Evolutionary conservation across 2,888 invertebrate genomes (phyloP).

Genomic region (Melanargia galathea): DNA sequence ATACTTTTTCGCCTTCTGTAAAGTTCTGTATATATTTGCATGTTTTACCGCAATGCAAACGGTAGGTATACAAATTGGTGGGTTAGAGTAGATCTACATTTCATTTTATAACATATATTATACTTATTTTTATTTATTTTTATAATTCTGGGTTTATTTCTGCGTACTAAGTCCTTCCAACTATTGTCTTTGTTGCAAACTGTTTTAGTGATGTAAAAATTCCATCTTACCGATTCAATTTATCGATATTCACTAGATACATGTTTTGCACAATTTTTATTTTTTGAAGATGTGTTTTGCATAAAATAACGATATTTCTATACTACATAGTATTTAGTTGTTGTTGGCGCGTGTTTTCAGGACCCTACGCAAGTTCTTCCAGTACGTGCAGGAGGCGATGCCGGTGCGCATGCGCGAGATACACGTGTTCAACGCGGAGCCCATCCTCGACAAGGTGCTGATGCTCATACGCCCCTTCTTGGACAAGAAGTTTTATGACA

Average conservation of each 20-base stretch:
- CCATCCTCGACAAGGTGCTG: slow-evolving; percentile 82
- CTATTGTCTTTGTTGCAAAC: too few species aligned
- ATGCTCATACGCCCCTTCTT: slow-evolving; percentile 83
- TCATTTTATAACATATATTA: too few species aligned
- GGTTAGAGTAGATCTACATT: too few species aligned
- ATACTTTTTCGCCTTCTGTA: too few species aligned
- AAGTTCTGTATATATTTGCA: too few species aligned
- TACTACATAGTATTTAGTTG: background rate
- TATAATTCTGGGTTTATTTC: too few species aligned
- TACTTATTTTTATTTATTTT: too few species aligned
- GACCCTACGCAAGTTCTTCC: slow-evolving; percentile 84
- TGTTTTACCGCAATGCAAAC: too few species aligned
- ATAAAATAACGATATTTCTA: too few species aligned
- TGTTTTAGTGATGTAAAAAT: background rate
- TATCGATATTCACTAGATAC: background rate
- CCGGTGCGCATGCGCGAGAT: slow-evolving; percentile 85
- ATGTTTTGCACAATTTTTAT: background rate
- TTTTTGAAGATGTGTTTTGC: too few species aligned
- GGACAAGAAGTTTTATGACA: slow-evolving; percentile 80
- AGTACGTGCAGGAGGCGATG: slow-evolving; percentile 86
- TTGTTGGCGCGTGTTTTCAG: slow-evolving; percentile 55
- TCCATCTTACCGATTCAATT: background rate
- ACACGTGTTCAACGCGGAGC: slow-evolving; percentile 85
- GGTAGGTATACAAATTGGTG: too few species aligned
- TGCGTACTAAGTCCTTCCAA: too few species aligned